Conservation (phyloP, 2,797 vertebrate species). For the Urophycis tenuis region DNA sequence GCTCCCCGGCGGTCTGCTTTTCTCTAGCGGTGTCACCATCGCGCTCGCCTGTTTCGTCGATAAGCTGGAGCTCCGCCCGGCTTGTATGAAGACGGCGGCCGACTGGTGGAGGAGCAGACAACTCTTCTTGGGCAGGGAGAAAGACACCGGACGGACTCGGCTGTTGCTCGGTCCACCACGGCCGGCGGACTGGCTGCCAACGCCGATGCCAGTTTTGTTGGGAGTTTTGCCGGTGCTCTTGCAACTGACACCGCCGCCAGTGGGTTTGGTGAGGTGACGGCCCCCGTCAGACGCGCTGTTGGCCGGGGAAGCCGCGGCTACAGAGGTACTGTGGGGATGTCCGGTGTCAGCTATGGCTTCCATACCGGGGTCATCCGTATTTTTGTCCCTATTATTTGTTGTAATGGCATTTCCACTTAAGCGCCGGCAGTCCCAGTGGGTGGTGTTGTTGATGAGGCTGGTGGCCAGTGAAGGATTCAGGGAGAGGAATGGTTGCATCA, state of each 20-base stretch:
- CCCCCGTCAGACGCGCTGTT: neutral
- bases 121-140: slow-evolving; percentile 63
- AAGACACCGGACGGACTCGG: slow-evolving; percentile 60
- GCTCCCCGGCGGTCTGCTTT: slow-evolving; percentile 32
- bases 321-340: neutral
- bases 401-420: slow-evolving; percentile 8
- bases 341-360: neutral
- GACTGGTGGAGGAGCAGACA: slow-evolving; percentile 63
- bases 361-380: neutral
- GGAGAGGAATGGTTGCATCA: slow-evolving; percentile 48
- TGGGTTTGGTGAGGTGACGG: slow-evolving; percentile 22
- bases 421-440: slow-evolving; percentile 24
- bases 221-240: neutral
- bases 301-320: slow-evolving; percentile 12
- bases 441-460: slow-evolving; percentile 34
- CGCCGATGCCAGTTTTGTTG: neutral
- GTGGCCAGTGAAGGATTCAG: slow-evolving; percentile 45
- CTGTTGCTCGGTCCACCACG: slow-evolving; percentile 24
- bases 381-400: neutral
- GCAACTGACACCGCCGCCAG: neutral
- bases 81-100: slow-evolving; percentile 61
- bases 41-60: slow-evolving; percentile 35
- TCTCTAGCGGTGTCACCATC: slow-evolving; percentile 17
- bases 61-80: slow-evolving; percentile 29
- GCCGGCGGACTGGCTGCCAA: neutral